A percentile compares a stretch with the other conserved stretches of the same genome.
These are phyloP conservation scores for Ostrea edulis DNA, from an alignment of 1,140 invertebrate genomes.

Conservation along the genomic window DNA sequence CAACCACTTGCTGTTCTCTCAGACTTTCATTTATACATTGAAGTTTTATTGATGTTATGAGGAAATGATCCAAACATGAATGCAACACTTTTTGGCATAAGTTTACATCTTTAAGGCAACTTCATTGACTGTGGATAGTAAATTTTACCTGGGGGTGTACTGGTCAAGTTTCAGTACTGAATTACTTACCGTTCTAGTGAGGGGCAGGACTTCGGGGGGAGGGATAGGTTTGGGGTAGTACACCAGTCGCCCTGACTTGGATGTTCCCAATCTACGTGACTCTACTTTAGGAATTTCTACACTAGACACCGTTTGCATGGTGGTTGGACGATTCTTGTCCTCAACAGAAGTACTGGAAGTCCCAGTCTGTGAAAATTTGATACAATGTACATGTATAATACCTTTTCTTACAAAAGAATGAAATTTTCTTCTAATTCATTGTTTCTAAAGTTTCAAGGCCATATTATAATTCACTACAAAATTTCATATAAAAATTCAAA, in stretches of 20 bases:
- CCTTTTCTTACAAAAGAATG: background rate
- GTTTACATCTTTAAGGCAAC: no score
- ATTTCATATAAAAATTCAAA: background rate
- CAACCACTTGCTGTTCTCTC: no score
- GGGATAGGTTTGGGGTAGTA: slow-evolving; percentile 78
- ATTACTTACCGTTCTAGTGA: slow-evolving; percentile 73
- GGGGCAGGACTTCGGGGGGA: slow-evolving; percentile 71
- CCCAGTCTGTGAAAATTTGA: background rate
- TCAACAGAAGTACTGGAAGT: background rate
- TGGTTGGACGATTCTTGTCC: background rate
- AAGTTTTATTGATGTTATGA: no score
- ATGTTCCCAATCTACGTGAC: slow-evolving; percentile 55
- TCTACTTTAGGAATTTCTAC: slow-evolving; percentile 57
- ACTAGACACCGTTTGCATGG: slow-evolving; percentile 30
- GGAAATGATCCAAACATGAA: no score
- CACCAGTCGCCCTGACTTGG: slow-evolving; percentile 62
- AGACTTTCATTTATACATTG: no score
- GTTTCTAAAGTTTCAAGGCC: background rate
- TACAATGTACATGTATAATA: background rate
- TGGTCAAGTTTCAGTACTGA: background rate
- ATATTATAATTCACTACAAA: background rate
- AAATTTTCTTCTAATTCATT: background rate
- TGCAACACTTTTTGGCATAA: no score
- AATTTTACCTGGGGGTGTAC: no score
- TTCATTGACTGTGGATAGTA: no score